phyloP scores from a whole-genome alignment of 2,888 invertebrate species.

The Diachrysia chrysitis region DNA sequence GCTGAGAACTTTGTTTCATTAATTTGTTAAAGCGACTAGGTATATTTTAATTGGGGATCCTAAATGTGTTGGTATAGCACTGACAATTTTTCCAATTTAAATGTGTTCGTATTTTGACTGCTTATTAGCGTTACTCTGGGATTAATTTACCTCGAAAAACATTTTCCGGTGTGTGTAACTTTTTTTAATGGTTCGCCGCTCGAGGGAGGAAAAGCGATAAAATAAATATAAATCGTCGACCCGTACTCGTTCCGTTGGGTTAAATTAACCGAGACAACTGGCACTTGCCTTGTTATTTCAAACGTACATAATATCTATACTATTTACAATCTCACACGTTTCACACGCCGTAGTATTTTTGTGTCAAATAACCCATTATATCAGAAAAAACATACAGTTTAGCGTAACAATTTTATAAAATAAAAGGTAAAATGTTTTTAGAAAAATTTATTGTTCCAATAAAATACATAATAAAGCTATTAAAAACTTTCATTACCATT shows the following conservation, averaged over 20 bases:
- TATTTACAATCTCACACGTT: not conserved
- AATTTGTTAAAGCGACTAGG: conserved; percentile 42
- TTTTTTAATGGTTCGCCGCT: conserved; percentile 22
- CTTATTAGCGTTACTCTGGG: conserved; percentile 16
- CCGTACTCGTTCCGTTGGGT: conserved; percentile 40
- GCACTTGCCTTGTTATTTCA: conserved; percentile 49
- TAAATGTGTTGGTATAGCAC: not conserved
- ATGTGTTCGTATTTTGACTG: not conserved
- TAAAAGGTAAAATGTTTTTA: no score
- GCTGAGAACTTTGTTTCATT: conserved; percentile 35
- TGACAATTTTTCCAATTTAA: not conserved
- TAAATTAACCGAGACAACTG: conserved; percentile 57
- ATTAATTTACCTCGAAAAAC: conserved; percentile 17
- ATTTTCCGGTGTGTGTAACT: conserved; percentile 11
- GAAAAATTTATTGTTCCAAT: no score
- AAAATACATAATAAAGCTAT: not conserved
- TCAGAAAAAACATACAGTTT: no score
- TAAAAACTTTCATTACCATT: not conserved
- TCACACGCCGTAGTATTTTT: not conserved
- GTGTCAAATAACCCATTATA: not conserved
- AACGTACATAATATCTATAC: conserved; percentile 17
- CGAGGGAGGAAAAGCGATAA: conserved; percentile 45
- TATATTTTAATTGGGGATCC: conserved; percentile 26
- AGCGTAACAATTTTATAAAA: no score
- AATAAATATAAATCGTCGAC: conserved; percentile 61